Evolutionary conservation across 2,888 invertebrate genomes (phyloP).

Genomic region (Mantis religiosa): DNA sequence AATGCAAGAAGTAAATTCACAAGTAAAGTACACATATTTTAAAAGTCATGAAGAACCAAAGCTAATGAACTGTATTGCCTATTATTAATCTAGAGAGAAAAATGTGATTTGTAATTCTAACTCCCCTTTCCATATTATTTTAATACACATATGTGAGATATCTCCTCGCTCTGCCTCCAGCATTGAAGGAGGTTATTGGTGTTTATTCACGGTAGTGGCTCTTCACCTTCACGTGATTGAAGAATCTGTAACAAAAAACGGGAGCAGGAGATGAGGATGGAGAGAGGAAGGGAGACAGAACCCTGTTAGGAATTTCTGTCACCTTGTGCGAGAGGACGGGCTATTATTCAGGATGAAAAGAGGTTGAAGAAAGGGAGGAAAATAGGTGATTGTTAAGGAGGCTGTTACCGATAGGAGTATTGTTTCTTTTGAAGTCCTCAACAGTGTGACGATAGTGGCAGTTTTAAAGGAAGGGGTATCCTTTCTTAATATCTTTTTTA

Average conservation of each 20-base stretch:
- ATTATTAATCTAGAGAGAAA: too few species aligned
- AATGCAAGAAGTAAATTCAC: too few species aligned
- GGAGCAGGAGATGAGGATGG: not conserved
- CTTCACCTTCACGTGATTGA: not conserved
- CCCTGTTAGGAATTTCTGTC: not conserved
- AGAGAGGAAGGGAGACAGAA: not conserved
- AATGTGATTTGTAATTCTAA: too few species aligned
- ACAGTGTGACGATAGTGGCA: not conserved
- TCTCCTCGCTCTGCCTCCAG: not conserved
- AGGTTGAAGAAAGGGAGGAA: not conserved
- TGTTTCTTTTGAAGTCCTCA: not conserved
- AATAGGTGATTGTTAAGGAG: not conserved
- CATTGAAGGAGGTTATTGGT: not conserved
- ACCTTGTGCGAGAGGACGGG: not conserved
- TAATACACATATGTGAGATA: not conserved
- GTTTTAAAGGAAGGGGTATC: not conserved
- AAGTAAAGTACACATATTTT: too few species aligned
- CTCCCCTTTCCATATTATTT: not conserved
- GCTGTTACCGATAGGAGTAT: not conserved
- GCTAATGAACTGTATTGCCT: too few species aligned
- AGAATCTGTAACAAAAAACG: not conserved
- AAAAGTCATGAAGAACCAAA: too few species aligned
- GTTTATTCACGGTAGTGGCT: not conserved
- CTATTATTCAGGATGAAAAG: not conserved
- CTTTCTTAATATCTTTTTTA: not conserved